These are phyloP conservation scores for Cirrhinus mrigala DNA, from an alignment of 2,797 vertebrate species.

Conservation along the genomic window DNA sequence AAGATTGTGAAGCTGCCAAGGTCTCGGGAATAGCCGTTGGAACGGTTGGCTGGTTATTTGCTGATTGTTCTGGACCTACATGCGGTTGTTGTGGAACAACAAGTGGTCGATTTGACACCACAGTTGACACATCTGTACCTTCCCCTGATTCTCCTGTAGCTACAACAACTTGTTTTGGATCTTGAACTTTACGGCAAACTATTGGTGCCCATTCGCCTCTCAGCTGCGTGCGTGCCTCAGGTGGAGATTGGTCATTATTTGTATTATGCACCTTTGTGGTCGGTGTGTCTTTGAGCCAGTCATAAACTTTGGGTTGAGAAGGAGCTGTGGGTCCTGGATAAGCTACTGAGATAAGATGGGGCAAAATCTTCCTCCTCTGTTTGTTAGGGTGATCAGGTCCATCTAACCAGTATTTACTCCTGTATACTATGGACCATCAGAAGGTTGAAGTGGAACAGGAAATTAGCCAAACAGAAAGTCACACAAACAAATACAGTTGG, in stretches of 20 bases:
- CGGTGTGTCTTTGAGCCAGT: conserved; percentile 40
- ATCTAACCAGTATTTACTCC: conserved; percentile 81
- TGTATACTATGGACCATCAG: conserved; percentile 77
- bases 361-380: conserved; percentile 74
- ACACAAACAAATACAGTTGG: conserved; percentile 43
- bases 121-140: neutral
- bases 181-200: conserved; percentile 71
- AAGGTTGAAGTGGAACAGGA: conserved; percentile 75
- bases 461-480: conserved; percentile 71
- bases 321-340: conserved; percentile 58
- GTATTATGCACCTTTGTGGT: neutral
- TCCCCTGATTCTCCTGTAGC: neutral
- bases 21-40: neutral
- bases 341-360: conserved; percentile 67
- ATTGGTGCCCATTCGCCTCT: conserved; percentile 63
- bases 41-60: neutral
- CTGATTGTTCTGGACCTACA: neutral
- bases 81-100: neutral
- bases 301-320: conserved; percentile 29
- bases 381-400: conserved; percentile 77
- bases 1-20: conserved; percentile 18
- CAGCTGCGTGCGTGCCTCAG: conserved; percentile 29
- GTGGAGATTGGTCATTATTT: neutral
- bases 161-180: neutral
- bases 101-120: neutral